Percentiles rank a stretch among this genome's conserved stretches.
Evolutionary conservation across 2,888 invertebrate species (phyloP).

Genomic region (Masnerella sp.): DNA sequence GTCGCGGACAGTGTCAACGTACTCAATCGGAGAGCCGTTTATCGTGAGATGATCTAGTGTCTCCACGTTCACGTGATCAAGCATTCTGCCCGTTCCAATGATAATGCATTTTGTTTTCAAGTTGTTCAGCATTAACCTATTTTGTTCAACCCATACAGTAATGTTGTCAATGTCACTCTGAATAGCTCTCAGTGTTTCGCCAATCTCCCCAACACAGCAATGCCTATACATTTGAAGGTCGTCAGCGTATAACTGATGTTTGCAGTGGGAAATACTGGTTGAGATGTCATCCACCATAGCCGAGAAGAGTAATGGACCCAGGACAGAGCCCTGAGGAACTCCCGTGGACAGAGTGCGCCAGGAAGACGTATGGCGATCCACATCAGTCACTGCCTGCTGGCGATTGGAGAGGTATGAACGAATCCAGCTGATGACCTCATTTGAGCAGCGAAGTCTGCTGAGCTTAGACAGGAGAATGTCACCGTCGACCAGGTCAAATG

Average conservation of each 20-base stretch:
- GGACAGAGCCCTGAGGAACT: conserved; percentile 10
- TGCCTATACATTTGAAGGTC: conserved; percentile 4
- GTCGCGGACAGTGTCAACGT: background rate
- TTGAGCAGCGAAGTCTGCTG: conserved; percentile 67
- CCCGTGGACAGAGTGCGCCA: background rate
- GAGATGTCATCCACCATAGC: conserved; percentile 22
- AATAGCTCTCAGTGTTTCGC: background rate
- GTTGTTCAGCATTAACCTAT: background rate
- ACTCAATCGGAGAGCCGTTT: background rate
- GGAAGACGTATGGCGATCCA: background rate
- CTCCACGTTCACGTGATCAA: background rate
- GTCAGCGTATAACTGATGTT: conserved; percentile 38
- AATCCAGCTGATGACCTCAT: conserved; percentile 75
- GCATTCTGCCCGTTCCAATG: background rate
- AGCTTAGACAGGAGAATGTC: conserved; percentile 58
- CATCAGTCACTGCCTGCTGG: conserved; percentile 2
- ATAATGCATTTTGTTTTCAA: background rate
- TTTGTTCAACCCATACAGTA: background rate
- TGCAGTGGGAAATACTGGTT: background rate
- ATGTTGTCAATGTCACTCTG: background rate
- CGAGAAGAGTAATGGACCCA: conserved; percentile 34
- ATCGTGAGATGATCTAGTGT: background rate
- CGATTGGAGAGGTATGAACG: conserved; percentile 21
- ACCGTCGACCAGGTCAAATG: conserved; percentile 65
- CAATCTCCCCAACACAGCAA: background rate